Evolutionary conservation across 2,113 vertebrate species (phyloP).

Genomic region (Scomber japonicus): DNA sequence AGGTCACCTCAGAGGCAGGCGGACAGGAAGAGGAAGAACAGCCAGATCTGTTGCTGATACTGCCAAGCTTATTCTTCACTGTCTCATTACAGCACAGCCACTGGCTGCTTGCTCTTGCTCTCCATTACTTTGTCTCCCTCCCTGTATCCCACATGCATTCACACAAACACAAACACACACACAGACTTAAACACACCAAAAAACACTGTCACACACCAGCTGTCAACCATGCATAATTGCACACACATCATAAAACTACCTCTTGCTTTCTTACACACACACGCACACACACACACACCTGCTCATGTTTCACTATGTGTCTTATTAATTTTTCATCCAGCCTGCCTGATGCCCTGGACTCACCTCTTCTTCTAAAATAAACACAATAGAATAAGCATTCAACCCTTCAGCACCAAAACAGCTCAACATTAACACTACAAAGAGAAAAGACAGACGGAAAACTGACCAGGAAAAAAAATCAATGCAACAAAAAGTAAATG

Average conservation of each 20-base stretch:
- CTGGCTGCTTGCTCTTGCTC: conserved; percentile 18
- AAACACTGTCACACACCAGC: not conserved
- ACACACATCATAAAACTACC: conserved; percentile 2
- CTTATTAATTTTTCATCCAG: conserved; percentile 41
- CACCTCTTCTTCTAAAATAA: conserved; percentile 28
- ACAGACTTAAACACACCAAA: conserved; percentile 19
- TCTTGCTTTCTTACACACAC: not conserved
- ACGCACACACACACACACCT: conserved; percentile 12
- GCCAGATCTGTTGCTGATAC: conserved; percentile 62
- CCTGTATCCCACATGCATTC: not conserved
- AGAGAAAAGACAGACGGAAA: conserved; percentile 8
- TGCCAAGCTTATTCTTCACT: conserved; percentile 64
- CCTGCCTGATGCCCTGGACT: conserved; percentile 17
- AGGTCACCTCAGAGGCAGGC: conserved; percentile 45
- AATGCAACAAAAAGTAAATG: not conserved
- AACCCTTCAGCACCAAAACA: conserved; percentile 19
- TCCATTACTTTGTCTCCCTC: too few relatives aligned
- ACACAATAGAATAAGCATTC: conserved; percentile 22
- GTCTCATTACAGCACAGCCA: conserved; percentile 60
- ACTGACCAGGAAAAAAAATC: conserved; percentile 11
- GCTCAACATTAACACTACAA: conserved; percentile 26
- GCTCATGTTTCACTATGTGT: conserved; percentile 46
- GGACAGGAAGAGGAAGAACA: conserved; percentile 46
- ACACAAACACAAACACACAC: not conserved
- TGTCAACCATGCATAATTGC: not conserved